phyloP scores from a whole-genome alignment of 2,797 vertebrate genomes.

The Serranus cabrilla region DNA sequence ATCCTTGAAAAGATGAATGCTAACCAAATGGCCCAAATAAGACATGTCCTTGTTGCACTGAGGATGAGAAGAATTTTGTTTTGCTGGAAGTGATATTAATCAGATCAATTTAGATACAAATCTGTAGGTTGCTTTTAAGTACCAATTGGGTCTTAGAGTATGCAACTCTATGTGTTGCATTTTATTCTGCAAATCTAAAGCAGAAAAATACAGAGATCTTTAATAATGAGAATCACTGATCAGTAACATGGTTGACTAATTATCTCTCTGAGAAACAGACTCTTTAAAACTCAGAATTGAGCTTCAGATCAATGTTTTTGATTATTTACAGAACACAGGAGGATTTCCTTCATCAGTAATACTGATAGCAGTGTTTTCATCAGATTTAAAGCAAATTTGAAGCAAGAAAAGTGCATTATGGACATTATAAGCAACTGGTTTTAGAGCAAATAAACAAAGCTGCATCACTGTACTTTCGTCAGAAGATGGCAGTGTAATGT shows the following conservation, averaged over 20 bases:
- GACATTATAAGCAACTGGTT: no score
- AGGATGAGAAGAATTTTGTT: conserved; percentile 16
- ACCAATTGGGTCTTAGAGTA: background rate
- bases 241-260: background rate
- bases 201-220: background rate
- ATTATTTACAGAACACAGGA: no score
- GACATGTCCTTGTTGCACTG: conserved; percentile 23
- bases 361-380: no score
- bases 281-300: no score
- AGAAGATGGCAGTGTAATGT: no score
- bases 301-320: no score
- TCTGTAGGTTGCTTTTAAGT: no score
- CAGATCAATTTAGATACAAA: background rate
- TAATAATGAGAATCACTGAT: background rate
- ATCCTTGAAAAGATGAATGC: conserved; percentile 52
- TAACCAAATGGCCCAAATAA: conserved; percentile 44
- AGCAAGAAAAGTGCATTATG: no score
- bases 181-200: background rate
- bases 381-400: no score
- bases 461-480: no score
- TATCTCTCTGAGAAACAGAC: background rate
- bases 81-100: background rate
- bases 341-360: no score
- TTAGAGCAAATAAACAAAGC: no score
- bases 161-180: background rate